phyloP scores from a whole-genome alignment of 2,797 vertebrate species.

The Coregonus sp. region DNA sequence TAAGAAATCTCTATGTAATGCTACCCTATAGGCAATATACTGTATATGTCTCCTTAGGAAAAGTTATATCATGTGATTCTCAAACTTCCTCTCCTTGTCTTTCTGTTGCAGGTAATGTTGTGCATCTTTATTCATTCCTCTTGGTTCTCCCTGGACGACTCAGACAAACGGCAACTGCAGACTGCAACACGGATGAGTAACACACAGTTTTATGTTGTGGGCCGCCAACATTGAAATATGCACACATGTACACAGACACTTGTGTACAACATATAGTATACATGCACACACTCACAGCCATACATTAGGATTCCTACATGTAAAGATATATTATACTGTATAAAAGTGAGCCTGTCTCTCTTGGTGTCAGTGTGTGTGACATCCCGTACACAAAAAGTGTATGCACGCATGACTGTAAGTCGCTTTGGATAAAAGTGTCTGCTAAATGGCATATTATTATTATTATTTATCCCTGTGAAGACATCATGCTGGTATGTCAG shows the following conservation, averaged over 20 bases:
- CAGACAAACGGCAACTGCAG: constrained; percentile 16
- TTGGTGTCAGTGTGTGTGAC: background rate
- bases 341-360: background rate
- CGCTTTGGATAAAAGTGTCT: too few species aligned
- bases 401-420: too few species aligned
- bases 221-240: constrained; percentile 1
- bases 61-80: background rate
- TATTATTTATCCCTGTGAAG: background rate
- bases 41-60: background rate
- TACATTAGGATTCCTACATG: background rate
- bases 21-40: background rate
- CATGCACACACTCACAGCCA: background rate
- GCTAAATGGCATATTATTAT: too few species aligned
- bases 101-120: constrained; percentile 72
- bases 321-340: background rate
- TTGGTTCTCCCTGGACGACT: constrained; percentile 33
- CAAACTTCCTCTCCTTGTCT: constrained; percentile 19
- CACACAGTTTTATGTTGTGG: constrained; percentile 30
- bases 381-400: background rate
- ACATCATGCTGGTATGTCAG: background rate
- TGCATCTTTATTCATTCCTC: constrained; percentile 43
- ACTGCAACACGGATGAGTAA: constrained; percentile 62
- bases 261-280: background rate
- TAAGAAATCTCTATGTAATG: background rate
- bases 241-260: background rate